Evolutionary conservation across 2,888 invertebrate genomes (phyloP).

Genomic region (Drosophila koepferae): DNA sequence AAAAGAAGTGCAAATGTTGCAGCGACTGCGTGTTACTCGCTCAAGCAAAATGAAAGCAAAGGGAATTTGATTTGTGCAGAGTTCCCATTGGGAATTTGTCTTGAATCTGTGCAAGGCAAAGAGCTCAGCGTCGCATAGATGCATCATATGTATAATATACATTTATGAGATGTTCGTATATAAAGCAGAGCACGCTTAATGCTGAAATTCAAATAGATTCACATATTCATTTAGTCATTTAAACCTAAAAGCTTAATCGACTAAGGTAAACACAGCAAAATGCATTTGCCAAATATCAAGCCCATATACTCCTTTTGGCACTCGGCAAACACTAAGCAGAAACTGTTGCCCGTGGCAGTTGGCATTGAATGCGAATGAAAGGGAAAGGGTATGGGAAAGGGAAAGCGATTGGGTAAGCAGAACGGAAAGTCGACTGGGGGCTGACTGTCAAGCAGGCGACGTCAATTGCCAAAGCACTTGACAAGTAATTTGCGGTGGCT

Average conservation of each 20-base stretch:
- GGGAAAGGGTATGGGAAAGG: background rate
- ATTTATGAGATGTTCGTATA: too few species aligned
- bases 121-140: too few species aligned
- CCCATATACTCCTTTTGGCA: background rate
- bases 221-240: background rate
- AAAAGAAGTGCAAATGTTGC: background rate
- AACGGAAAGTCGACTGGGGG: background rate
- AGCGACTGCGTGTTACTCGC: background rate
- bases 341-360: constrained; percentile 46
- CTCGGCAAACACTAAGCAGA: background rate
- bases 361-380: background rate
- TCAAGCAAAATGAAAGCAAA: background rate
- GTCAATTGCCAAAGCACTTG: constrained; percentile 50
- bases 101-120: too few species aligned
- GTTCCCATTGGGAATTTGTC: too few species aligned
- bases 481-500: constrained; percentile 57
- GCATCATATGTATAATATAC: too few species aligned
- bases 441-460: constrained; percentile 41
- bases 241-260: background rate
- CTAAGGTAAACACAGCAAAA: background rate
- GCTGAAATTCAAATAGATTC: too few species aligned
- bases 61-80: background rate
- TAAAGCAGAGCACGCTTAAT: too few species aligned
- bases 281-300: background rate
- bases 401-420: background rate